These are phyloP conservation scores for Tenthredo scrophulariae DNA, from an alignment of 2,888 invertebrate species.

Conservation along the genomic window DNA sequence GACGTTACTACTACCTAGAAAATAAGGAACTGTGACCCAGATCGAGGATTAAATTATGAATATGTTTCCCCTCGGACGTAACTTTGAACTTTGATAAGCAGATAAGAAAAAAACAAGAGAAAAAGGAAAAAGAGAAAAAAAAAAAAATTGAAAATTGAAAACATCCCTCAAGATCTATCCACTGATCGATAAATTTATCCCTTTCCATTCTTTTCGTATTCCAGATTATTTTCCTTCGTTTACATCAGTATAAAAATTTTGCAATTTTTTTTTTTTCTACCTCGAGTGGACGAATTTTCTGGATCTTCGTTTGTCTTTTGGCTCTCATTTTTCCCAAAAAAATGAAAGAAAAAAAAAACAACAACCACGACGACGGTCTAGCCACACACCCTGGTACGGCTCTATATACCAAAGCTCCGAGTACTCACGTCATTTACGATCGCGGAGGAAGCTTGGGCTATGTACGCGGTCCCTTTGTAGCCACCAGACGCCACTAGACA, in stretches of 20 bases:
- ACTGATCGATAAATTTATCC: no score
- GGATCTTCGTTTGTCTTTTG: background rate
- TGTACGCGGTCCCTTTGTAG: constrained; percentile 31
- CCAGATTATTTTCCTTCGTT: no score
- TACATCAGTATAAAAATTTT: no score
- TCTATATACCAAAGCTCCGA: background rate
- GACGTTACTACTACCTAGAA: background rate
- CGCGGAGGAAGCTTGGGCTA: background rate
- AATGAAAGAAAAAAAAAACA: background rate
- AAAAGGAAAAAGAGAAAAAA: no score
- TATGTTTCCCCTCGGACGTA: background rate
- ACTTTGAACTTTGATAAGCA: no score
- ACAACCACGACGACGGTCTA: background rate
- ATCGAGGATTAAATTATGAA: constrained; percentile 28
- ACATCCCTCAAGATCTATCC: no score
- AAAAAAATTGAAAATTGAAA: no score
- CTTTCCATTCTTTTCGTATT: background rate
- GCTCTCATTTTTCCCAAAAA: no score
- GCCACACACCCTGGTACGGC: background rate
- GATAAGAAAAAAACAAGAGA: no score
- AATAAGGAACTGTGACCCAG: constrained; percentile 22
- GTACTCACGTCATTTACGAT: constrained; percentile 12
- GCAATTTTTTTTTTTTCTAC: background rate
- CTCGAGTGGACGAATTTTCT: no score
- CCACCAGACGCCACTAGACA: constrained; percentile 40